Evolutionary conservation across 2,797 vertebrate species (phyloP).

Genomic region (Sylvilagus floridanus): DNA sequence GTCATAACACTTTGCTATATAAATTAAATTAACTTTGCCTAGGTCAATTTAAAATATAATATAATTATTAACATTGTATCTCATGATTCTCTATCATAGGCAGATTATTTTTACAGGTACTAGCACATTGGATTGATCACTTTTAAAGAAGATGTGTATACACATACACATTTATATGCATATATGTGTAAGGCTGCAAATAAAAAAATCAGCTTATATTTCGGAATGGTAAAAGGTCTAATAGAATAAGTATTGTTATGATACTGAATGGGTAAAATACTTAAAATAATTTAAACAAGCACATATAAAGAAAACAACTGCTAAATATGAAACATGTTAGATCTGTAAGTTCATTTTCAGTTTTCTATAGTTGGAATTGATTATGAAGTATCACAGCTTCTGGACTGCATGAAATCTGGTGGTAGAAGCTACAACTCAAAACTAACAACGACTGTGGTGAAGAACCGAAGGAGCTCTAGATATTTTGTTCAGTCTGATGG

Average conservation of each 20-base stretch:
- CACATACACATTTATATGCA: not conserved
- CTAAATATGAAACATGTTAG: not conserved
- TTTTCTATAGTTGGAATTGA: not conserved
- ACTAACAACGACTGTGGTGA: slow-evolving; percentile 95
- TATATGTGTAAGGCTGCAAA: not conserved
- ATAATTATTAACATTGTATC: not conserved
- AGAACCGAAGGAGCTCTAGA: slow-evolving; percentile 92
- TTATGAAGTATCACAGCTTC: no score
- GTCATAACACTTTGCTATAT: not conserved
- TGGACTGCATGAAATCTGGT: no score
- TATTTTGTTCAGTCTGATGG: slow-evolving; percentile 90
- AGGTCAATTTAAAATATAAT: slow-evolving; percentile 33
- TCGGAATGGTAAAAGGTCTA: not conserved
- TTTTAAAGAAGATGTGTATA: not conserved
- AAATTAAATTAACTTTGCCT: slow-evolving; percentile 18
- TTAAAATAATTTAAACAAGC: not conserved
- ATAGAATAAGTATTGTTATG: not conserved
- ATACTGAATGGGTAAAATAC: not conserved
- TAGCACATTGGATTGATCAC: not conserved
- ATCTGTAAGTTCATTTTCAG: not conserved
- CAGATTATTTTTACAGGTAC: not conserved
- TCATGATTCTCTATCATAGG: not conserved
- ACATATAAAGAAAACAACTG: not conserved
- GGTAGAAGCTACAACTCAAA: slow-evolving; percentile 85
- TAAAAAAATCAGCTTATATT: not conserved